Percentiles rank a stretch among this genome's conserved stretches.
phyloP scores from a whole-genome alignment of 2,113 vertebrate genomes.

The Camelus bactrianus region DNA sequence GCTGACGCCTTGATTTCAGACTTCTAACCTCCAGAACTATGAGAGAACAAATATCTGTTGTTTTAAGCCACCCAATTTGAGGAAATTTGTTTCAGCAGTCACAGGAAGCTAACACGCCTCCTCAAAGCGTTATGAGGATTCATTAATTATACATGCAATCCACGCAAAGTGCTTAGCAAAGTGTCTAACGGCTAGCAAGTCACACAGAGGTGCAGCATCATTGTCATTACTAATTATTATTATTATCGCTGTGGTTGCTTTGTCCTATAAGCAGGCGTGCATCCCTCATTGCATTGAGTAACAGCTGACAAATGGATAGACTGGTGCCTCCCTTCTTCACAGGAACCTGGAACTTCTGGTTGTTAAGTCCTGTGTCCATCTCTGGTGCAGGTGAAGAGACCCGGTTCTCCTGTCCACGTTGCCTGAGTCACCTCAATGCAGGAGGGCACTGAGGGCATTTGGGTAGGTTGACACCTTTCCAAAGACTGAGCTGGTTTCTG shows the following conservation, averaged over 20 bases:
- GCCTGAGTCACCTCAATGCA: not conserved
- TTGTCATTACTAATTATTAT: not conserved
- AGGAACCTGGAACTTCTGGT: not conserved
- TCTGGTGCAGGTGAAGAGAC: not conserved
- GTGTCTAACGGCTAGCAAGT: not conserved
- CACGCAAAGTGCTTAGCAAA: too few species aligned
- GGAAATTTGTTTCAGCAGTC: not conserved
- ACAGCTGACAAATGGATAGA: not conserved
- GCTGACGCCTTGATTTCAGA: not conserved
- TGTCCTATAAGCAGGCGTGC: not conserved
- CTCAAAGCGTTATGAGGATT: too few species aligned
- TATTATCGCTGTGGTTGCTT: not conserved
- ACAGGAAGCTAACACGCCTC: not conserved
- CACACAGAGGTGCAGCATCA: accelerated
- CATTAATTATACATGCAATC: not conserved
- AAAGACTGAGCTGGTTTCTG: not conserved
- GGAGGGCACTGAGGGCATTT: not conserved
- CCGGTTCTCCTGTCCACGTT: accelerated
- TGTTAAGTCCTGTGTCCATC: not conserved
- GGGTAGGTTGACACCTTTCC: not conserved
- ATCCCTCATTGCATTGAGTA: not conserved
- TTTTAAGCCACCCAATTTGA: not conserved
- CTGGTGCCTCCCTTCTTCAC: not conserved
- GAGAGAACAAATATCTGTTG: not conserved
- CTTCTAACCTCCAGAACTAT: not conserved